These are phyloP conservation scores for Bombus cullumanus DNA, from an alignment of 1,140 invertebrate species.

Conservation along the genomic window DNA sequence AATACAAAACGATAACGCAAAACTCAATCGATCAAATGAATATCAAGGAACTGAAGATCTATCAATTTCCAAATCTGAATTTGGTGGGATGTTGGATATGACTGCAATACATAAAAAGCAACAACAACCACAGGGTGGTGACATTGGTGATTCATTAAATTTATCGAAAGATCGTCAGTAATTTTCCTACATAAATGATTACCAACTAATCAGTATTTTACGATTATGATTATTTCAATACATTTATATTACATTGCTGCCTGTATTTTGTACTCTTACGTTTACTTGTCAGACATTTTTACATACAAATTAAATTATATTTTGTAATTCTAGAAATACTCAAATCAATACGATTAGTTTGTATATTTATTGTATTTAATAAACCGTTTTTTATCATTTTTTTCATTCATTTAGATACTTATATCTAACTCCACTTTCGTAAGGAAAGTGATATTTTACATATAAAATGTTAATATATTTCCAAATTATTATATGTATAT, in stretches of 20 bases:
- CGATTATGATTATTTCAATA: constrained; percentile 40
- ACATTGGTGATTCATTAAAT: constrained; percentile 78
- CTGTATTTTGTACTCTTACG: constrained; percentile 10
- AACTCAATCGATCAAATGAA: constrained; percentile 69
- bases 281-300: background rate
- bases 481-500: background rate
- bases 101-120: constrained; percentile 73
- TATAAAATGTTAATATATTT: background rate
- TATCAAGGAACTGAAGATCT: constrained; percentile 76
- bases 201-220: constrained; percentile 34
- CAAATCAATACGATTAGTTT: background rate
- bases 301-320: constrained; percentile 32
- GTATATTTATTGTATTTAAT: constrained; percentile 31
- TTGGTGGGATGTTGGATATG: constrained; percentile 78
- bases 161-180: constrained; percentile 78
- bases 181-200: background rate
- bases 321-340: constrained; percentile 20
- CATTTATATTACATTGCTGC: constrained; percentile 1
- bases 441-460: no score
- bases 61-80: constrained; percentile 74
- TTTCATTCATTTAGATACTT: background rate
- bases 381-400: constrained; percentile 16
- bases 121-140: constrained; percentile 60
- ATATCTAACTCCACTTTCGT: background rate
- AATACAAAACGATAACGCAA: constrained; percentile 56